These are phyloP conservation scores for Platysternon megacephalum DNA, from an alignment of 2,113 vertebrate genomes.

Conservation along the genomic window DNA sequence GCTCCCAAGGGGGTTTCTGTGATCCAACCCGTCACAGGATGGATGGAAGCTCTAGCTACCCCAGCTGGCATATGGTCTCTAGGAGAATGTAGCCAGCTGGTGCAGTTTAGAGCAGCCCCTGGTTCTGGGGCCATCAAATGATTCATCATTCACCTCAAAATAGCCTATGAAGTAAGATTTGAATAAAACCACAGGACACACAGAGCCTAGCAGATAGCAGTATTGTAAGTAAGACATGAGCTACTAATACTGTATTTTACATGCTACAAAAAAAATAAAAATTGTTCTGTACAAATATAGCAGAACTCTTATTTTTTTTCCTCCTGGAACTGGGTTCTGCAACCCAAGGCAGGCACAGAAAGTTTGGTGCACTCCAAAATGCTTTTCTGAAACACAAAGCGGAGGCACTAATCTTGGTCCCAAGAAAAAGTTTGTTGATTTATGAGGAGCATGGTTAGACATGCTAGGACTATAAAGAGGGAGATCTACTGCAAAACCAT, in stretches of 20 bases:
- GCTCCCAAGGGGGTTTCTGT: too few species aligned
- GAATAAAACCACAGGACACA: not conserved
- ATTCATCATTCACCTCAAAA: not conserved
- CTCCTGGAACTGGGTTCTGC: not conserved
- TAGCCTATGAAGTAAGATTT: accelerated
- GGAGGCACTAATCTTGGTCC: not conserved
- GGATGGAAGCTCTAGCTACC: not conserved
- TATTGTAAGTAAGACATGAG: not conserved
- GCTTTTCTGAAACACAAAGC: not conserved
- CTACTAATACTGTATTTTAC: not conserved
- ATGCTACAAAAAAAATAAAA: not conserved
- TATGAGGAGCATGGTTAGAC: not conserved
- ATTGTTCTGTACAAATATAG: not conserved
- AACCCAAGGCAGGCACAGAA: not conserved
- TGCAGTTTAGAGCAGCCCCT: not conserved
- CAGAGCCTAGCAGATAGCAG: not conserved
- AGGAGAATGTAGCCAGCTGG: not conserved
- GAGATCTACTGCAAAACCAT: not conserved
- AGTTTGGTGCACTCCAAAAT: not conserved
- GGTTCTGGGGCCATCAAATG: not conserved
- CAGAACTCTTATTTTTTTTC: not conserved
- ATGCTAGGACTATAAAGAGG: not conserved
- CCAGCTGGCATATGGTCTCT: not conserved
- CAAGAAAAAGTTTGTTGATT: not conserved
- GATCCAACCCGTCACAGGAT: too few species aligned